Conservation (phyloP, 2,113 vertebrate species). For the Xerus inauris region DNA sequence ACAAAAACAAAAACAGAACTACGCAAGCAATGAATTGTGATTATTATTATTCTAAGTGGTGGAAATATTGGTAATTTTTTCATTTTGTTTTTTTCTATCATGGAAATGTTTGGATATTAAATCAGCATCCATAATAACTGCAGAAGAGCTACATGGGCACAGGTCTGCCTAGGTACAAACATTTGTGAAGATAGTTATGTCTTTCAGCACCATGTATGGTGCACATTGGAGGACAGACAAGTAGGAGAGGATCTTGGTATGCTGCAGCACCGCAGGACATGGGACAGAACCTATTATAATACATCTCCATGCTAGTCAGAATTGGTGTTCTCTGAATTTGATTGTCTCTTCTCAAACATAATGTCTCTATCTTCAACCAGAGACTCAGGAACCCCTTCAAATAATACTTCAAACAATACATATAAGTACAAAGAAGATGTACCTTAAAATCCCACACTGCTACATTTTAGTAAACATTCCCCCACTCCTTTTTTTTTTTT, state of each 20-base stretch:
- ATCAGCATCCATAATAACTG: not conserved
- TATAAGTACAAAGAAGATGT: not conserved
- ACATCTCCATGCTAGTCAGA: not conserved
- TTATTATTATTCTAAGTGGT: slow-evolving; percentile 37
- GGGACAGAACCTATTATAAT: not conserved
- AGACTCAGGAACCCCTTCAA: not conserved
- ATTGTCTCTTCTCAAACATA: slow-evolving; percentile 22
- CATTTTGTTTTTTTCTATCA: not conserved
- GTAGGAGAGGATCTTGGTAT: not conserved
- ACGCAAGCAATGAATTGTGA: not conserved
- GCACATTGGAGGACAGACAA: not conserved
- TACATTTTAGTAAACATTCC: not conserved
- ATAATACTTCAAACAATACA: not conserved
- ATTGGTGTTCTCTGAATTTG: not conserved
- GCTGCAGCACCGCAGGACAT: not conserved
- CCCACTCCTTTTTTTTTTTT: not conserved
- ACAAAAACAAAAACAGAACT: not conserved
- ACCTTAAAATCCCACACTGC: not conserved
- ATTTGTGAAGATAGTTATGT: not conserved
- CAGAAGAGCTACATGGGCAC: not conserved
- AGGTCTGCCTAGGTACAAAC: not conserved
- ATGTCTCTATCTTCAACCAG: not conserved
- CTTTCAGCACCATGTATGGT: not conserved
- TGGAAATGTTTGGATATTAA: not conserved
- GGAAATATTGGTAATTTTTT: not conserved